Conservation (phyloP, 2,888 invertebrate species). For the Taphrorychus bicolor region DNA sequence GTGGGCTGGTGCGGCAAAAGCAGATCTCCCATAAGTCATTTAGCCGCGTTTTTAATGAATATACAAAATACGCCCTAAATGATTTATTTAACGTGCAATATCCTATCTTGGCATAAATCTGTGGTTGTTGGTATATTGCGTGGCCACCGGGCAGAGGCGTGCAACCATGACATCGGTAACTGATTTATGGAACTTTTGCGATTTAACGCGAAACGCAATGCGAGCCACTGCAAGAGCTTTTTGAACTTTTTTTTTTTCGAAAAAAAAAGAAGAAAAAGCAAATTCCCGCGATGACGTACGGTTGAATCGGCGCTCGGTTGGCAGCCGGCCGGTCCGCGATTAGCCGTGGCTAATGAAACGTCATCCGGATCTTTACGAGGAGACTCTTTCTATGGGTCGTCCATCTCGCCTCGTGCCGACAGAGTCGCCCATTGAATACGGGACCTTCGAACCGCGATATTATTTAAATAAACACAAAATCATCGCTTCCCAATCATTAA, state of each 20-base stretch:
- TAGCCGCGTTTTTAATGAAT: constrained; percentile 44
- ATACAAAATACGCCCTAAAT: constrained; percentile 42
- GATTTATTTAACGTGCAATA: constrained; percentile 42
- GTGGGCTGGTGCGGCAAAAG: not conserved
- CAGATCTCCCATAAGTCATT: constrained; percentile 34
- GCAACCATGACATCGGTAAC: not conserved
- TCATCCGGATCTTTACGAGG: constrained; percentile 23
- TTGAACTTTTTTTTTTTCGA: not conserved
- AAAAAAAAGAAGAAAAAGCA: not conserved
- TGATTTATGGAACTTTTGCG: not conserved
- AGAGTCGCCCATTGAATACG: constrained; percentile 23
- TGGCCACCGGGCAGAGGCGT: constrained; percentile 39
- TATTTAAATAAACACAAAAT: constrained; percentile 2
- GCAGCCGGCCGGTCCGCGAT: constrained; percentile 22
- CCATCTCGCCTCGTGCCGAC: constrained; percentile 28
- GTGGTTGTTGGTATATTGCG: constrained; percentile 39
- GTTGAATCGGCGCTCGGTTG: constrained; percentile 17
- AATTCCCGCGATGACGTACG: constrained; percentile 13
- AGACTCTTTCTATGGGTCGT: constrained; percentile 32
- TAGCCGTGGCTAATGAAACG: constrained; percentile 35
- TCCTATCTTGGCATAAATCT: constrained; percentile 30
- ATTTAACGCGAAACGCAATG: not conserved
- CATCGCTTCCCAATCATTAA: not conserved
- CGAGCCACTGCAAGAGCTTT: not conserved
- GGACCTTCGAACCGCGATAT: constrained; percentile 1